These are phyloP conservation scores for Tachysurus fulvidraco DNA, from an alignment of 2,113 vertebrate genomes.

Conservation along the genomic window DNA sequence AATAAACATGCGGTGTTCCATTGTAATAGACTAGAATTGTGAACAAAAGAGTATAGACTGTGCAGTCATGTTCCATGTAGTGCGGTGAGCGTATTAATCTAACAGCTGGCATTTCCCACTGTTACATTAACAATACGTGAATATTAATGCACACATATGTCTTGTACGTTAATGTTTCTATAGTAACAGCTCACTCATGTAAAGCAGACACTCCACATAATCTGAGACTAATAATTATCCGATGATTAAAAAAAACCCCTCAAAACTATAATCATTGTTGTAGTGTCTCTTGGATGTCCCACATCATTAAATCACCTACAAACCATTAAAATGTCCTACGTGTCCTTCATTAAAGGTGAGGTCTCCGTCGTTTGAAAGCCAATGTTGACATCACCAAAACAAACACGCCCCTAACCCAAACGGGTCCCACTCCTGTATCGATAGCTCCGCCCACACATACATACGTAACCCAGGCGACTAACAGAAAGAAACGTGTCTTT, in stretches of 20 bases:
- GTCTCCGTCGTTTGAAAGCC: too few relatives aligned
- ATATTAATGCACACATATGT: neutral
- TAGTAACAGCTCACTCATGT: neutral
- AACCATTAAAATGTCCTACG: neutral
- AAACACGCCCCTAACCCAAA: too few relatives aligned
- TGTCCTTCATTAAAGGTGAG: neutral
- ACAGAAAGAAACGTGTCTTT: too few relatives aligned
- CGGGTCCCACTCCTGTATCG: too few relatives aligned
- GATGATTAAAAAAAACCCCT: neutral
- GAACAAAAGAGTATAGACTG: too few relatives aligned
- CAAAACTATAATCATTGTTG: neutral
- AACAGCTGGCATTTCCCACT: neutral
- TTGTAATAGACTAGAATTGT: too few relatives aligned
- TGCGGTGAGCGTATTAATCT: neutral
- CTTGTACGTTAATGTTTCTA: neutral
- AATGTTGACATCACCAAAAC: too few relatives aligned
- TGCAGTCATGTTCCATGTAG: too few relatives aligned
- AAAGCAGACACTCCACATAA: neutral
- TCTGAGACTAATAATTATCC: neutral
- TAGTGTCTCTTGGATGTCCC: neutral
- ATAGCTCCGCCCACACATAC: too few relatives aligned
- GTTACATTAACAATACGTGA: neutral
- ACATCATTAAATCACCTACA: neutral
- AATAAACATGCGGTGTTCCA: too few relatives aligned
- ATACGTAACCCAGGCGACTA: too few relatives aligned